Percentiles rank a stretch among this genome's conserved stretches.
Evolutionary conservation across 2,888 invertebrate genomes (phyloP).

Genomic region (Noctua janthe): DNA sequence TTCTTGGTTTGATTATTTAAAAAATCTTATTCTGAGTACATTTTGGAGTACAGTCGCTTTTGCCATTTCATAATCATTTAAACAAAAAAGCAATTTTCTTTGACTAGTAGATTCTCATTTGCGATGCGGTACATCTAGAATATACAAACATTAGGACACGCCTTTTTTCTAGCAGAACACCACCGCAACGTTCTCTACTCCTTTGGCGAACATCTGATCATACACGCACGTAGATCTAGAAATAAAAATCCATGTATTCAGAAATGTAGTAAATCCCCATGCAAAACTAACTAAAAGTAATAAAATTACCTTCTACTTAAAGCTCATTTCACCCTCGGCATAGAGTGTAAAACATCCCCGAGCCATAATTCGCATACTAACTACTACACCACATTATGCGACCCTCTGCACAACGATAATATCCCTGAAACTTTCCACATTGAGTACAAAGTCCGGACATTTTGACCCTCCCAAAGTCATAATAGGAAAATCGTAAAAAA

Average conservation of each 20-base stretch:
- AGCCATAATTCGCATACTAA: constrained; percentile 29
- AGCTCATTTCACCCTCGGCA: background rate
- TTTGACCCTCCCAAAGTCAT: constrained; percentile 57
- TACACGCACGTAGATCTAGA: background rate
- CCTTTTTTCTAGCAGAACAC: background rate
- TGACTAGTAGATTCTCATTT: background rate
- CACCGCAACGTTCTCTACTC: background rate
- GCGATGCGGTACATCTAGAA: background rate
- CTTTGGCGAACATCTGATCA: background rate
- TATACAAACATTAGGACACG: no score
- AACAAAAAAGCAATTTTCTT: background rate
- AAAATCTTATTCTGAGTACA: background rate
- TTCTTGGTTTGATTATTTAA: constrained; percentile 12
- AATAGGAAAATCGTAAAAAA: constrained; percentile 62
- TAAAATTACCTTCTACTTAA: constrained; percentile 12
- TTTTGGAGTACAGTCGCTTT: background rate
- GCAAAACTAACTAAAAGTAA: background rate
- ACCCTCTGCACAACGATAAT: constrained; percentile 39
- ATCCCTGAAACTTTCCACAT: constrained; percentile 58
- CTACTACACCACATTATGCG: constrained; percentile 38
- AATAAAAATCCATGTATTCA: background rate
- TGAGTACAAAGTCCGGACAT: constrained; percentile 36
- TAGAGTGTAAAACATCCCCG: background rate
- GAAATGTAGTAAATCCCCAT: background rate
- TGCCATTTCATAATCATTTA: background rate